A percentile compares a stretch with the other conserved stretches of the same genome.
phyloP scores from a whole-genome alignment of 2,113 vertebrate species.

The Embiotoca jacksoni region DNA sequence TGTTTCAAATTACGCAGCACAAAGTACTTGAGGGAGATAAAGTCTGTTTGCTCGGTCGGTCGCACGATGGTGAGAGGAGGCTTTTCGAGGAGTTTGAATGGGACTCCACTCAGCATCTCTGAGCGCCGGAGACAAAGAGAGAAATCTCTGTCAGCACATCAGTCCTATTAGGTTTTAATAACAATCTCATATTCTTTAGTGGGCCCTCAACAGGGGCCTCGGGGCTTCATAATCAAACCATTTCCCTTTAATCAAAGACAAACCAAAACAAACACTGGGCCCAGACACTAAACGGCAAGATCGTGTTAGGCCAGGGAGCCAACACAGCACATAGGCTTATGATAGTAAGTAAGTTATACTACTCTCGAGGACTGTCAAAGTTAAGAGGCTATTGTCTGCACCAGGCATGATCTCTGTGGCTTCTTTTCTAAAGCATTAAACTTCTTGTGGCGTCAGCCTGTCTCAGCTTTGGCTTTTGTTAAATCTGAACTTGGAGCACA shows the following conservation, averaged over 20 bases:
- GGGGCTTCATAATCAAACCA: conserved; percentile 72
- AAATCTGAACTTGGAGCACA: conserved; percentile 38
- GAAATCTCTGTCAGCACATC: conserved; percentile 70
- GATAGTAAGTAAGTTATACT: conserved; percentile 61
- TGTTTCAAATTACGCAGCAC: conserved; percentile 61
- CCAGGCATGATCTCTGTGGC: conserved; percentile 19
- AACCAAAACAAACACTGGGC: conserved; percentile 72
- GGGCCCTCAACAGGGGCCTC: conserved; percentile 58
- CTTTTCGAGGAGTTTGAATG: conserved; percentile 60
- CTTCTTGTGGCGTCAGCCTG: conserved; percentile 51
- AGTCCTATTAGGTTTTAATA: conserved; percentile 80
- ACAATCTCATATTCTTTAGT: conserved; percentile 71
- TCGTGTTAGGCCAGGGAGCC: conserved; percentile 63
- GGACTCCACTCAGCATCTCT: conserved; percentile 60
- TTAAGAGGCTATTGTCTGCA: conserved; percentile 48
- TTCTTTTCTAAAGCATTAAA: conserved; percentile 40
- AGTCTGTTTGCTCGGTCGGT: conserved; percentile 53
- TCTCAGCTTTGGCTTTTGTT: conserved; percentile 36
- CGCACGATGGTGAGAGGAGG: conserved; percentile 41
- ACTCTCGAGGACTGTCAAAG: conserved; percentile 50
- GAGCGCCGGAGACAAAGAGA: conserved; percentile 50
- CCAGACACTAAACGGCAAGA: conserved; percentile 56
- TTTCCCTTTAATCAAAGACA: conserved; percentile 75
- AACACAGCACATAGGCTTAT: conserved; percentile 67
- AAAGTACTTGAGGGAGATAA: conserved; percentile 44